Conservation (phyloP, 2,888 invertebrate species). For the Labia minor region DNA sequence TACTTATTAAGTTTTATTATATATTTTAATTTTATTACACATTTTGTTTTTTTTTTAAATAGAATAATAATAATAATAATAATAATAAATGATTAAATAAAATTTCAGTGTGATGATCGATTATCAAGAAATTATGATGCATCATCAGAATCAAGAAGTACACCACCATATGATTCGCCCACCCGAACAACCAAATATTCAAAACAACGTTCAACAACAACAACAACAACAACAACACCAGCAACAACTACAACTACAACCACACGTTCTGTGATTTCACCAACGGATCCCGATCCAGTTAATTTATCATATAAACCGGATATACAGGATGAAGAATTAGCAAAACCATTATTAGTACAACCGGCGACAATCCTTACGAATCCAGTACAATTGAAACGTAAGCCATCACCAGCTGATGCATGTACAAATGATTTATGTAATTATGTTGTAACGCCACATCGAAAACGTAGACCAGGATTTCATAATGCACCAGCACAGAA, state of each 20-base stretch:
- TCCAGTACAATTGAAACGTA: constrained; percentile 14
- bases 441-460: constrained; percentile 77
- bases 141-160: neutral
- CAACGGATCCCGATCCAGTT: neutral
- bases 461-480: constrained; percentile 76
- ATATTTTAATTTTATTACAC: too few species aligned
- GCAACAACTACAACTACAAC: too few species aligned
- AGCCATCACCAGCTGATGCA: constrained; percentile 14
- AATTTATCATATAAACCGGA: neutral
- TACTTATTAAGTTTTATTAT: too few species aligned
- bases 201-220: too few species aligned
- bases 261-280: constrained; percentile 17
- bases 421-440: constrained; percentile 55
- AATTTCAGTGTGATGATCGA: neutral
- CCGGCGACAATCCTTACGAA: neutral
- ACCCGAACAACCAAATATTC: neutral
- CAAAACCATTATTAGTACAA: neutral
- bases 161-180: constrained; percentile 14
- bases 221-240: too few species aligned
- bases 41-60: too few species aligned
- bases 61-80: too few species aligned
- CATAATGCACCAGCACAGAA: constrained; percentile 80
- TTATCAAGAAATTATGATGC: neutral
- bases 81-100: too few species aligned
- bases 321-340: neutral